Conservation (phyloP, 1,140 invertebrate genomes). For the Pararge aegeria region DNA sequence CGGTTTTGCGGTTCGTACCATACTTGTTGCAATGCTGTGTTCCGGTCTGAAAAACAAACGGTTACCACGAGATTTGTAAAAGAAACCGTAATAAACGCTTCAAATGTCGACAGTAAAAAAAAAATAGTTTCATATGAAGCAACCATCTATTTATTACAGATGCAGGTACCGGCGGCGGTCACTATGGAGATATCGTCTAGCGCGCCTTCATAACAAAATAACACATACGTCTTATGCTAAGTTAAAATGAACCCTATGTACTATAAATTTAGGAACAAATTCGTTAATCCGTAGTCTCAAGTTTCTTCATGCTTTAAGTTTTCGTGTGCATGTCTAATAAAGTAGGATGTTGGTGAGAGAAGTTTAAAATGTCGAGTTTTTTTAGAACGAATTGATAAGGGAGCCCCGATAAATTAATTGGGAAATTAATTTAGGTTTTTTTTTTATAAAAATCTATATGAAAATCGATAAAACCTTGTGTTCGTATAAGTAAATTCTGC, state of each 20-base stretch:
- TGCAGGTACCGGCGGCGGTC: slow-evolving; percentile 51
- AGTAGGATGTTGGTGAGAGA: slow-evolving; percentile 14
- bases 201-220: slow-evolving; percentile 67
- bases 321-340: slow-evolving; percentile 48
- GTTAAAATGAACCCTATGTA: slow-evolving; percentile 57
- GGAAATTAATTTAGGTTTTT: background rate
- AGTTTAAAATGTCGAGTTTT: slow-evolving; percentile 6
- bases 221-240: slow-evolving; percentile 46
- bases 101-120: no score
- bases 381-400: slow-evolving; percentile 18
- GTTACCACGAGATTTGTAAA: no score
- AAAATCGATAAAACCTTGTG: background rate
- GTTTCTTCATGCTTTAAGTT: slow-evolving; percentile 74
- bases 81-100: no score
- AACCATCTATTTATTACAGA: no score
- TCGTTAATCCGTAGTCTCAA: slow-evolving; percentile 65
- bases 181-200: slow-evolving; percentile 55
- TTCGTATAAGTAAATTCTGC: no score
- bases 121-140: no score
- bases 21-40: no score
- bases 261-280: slow-evolving; percentile 71
- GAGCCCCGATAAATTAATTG: slow-evolving; percentile 32
- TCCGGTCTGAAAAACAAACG: no score
- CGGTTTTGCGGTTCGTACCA: no score
- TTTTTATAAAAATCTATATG: background rate